Evolutionary conservation across 1,140 invertebrate genomes (phyloP).

Genomic region (Hermatobates lingyangjiaoensis): DNA sequence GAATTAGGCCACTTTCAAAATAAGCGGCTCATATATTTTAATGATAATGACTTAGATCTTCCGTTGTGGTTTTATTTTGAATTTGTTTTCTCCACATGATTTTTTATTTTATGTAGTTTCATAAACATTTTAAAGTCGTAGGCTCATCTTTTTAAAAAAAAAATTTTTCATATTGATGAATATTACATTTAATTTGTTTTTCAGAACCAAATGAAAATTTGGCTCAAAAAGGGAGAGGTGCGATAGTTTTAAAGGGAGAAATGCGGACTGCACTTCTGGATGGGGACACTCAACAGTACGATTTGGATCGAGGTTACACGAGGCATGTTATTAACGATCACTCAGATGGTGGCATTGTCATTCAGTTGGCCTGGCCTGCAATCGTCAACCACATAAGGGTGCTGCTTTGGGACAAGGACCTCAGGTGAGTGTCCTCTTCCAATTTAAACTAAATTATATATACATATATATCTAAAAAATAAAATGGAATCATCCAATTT

Average conservation of each 20-base stretch:
- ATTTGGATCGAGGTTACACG: conserved; percentile 83
- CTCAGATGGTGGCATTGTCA: conserved; percentile 60
- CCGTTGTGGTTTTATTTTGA: too few relatives aligned
- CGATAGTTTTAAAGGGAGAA: conserved; percentile 70
- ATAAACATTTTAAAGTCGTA: too few relatives aligned
- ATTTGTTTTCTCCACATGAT: too few relatives aligned
- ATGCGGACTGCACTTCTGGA: conserved; percentile 69
- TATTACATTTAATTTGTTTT: conserved; percentile 20
- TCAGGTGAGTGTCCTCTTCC: conserved; percentile 40
- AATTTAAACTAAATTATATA: too few relatives aligned
- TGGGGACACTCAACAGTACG: conserved; percentile 69
- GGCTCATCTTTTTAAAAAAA: too few relatives aligned
- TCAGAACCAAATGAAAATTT: conserved; percentile 81
- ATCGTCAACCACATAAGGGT: conserved; percentile 88
- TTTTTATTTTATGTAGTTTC: too few relatives aligned
- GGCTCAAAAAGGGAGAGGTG: conserved; percentile 52
- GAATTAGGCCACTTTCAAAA: too few relatives aligned
- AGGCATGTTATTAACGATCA: conserved; percentile 76
- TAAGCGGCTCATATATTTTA: too few relatives aligned
- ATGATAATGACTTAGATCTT: too few relatives aligned
- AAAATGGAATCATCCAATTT: too few relatives aligned
- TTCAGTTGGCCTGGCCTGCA: conserved; percentile 67
- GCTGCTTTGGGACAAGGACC: conserved; percentile 85
- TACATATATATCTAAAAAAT: too few relatives aligned
- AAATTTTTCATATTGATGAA: too few relatives aligned